These are phyloP conservation scores for Pollenia amentaria DNA, from an alignment of 2,888 invertebrate genomes.

Conservation along the genomic window DNA sequence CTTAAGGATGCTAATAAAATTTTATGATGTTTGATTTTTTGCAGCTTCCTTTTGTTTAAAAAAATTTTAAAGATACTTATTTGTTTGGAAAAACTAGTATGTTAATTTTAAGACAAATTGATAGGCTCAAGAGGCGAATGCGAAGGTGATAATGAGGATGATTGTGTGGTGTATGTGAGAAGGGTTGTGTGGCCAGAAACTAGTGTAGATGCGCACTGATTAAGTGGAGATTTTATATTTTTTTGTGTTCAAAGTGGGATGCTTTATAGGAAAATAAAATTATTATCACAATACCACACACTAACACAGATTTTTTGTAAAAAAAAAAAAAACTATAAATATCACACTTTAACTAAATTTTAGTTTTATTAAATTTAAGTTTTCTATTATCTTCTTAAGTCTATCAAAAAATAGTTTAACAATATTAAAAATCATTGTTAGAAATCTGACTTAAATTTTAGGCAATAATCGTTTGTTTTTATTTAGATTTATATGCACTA, in stretches of 20 bases:
- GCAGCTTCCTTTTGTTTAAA: neutral
- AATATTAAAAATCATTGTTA: neutral
- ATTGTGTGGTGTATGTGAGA: neutral
- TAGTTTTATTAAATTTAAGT: neutral
- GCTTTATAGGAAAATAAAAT: conserved; percentile 65
- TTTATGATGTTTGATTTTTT: neutral
- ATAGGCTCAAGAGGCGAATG: neutral
- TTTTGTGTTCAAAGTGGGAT: conserved; percentile 56
- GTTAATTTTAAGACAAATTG: conserved; percentile 8
- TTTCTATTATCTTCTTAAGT: neutral
- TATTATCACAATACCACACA: conserved; percentile 62
- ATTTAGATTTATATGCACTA: conserved; percentile 29
- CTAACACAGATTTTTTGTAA: conserved; percentile 39
- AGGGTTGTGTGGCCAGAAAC: conserved; percentile 35
- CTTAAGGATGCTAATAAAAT: neutral
- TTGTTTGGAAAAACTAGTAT: neutral
- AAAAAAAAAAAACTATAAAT: conserved; percentile 1
- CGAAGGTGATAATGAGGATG: conserved; percentile 8
- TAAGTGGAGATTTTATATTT: conserved; percentile 64
- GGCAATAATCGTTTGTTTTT: conserved; percentile 57
- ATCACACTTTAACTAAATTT: conserved; percentile 20
- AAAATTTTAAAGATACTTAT: too few species aligned
- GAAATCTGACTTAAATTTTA: neutral
- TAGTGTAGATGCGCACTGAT: conserved; percentile 73
- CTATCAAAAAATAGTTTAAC: neutral